Conservation (phyloP, 2,797 vertebrate genomes). For the Trachops cirrhosus region DNA sequence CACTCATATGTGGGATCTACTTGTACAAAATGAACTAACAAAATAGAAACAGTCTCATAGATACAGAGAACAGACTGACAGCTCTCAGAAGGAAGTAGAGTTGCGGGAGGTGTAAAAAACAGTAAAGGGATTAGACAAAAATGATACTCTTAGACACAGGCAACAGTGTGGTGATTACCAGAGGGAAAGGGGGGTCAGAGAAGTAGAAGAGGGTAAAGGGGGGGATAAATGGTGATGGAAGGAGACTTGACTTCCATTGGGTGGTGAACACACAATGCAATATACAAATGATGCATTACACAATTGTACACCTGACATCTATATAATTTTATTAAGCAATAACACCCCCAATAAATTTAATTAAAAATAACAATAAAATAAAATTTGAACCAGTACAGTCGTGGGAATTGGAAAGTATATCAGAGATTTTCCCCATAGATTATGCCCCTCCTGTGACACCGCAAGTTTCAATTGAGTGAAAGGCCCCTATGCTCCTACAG, state of each 20-base stretch:
- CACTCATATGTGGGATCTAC: not conserved
- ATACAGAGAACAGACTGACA: not conserved
- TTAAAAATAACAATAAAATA: not conserved
- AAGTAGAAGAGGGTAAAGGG: not conserved
- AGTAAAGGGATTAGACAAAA: not conserved
- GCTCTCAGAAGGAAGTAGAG: not conserved
- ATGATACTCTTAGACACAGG: not conserved
- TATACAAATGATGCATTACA: not conserved
- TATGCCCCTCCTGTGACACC: not conserved
- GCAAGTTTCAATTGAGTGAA: slow-evolving; percentile 38
- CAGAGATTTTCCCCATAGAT: not conserved
- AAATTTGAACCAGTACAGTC: not conserved
- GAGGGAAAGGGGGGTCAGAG: not conserved
- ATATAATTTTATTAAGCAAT: not conserved
- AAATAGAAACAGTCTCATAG: not conserved
- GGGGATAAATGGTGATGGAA: not conserved
- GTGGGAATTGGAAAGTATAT: slow-evolving; percentile 17
- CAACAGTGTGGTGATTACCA: not conserved
- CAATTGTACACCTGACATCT: not conserved
- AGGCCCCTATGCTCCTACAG: not conserved
- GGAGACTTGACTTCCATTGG: not conserved
- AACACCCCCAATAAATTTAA: not conserved
- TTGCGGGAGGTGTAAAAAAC: not conserved
- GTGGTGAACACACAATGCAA: not conserved
- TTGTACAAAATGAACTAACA: not conserved